Evolutionary conservation across 2,888 invertebrate genomes (phyloP).

Genomic region (Limenitis camilla): DNA sequence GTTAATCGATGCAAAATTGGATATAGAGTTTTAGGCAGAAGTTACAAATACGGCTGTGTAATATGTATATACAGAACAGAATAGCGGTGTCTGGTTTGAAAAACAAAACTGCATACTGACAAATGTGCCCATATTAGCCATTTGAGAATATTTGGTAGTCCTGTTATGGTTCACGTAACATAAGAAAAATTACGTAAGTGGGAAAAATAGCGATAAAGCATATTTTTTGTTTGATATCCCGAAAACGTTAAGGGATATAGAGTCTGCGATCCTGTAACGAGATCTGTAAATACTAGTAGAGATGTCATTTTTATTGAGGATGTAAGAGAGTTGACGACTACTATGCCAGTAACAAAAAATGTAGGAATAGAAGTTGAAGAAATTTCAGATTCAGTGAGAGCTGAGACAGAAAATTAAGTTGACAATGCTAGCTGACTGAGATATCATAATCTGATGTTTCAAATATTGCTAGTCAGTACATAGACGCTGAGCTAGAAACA

Average conservation of each 20-base stretch:
- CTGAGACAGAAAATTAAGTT: background rate
- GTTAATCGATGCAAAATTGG: constrained; percentile 1
- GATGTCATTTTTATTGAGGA: constrained; percentile 3
- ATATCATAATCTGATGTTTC: background rate
- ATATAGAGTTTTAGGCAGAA: constrained; percentile 3
- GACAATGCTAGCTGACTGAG: background rate
- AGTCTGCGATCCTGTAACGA: background rate
- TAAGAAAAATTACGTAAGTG: constrained; percentile 18
- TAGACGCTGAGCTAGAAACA: background rate
- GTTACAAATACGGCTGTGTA: constrained; percentile 13
- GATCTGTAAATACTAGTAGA: background rate
- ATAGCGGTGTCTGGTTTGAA: constrained; percentile 7
- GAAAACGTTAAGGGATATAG: constrained; percentile 6
- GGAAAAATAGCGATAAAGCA: constrained; percentile 3
- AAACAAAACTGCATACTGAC: constrained; percentile 21
- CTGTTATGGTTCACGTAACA: constrained; percentile 20
- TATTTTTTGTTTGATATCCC: background rate
- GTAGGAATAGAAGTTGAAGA: background rate
- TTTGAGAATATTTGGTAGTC: constrained; percentile 18
- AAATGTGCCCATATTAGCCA: too few species aligned
- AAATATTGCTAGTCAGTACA: background rate
- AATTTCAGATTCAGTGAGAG: background rate
- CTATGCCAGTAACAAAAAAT: background rate
- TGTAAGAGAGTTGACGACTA: background rate
- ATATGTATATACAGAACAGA: constrained; percentile 14